phyloP scores from a whole-genome alignment of 2,797 vertebrate genomes.

The Glyptemys insculpta region DNA sequence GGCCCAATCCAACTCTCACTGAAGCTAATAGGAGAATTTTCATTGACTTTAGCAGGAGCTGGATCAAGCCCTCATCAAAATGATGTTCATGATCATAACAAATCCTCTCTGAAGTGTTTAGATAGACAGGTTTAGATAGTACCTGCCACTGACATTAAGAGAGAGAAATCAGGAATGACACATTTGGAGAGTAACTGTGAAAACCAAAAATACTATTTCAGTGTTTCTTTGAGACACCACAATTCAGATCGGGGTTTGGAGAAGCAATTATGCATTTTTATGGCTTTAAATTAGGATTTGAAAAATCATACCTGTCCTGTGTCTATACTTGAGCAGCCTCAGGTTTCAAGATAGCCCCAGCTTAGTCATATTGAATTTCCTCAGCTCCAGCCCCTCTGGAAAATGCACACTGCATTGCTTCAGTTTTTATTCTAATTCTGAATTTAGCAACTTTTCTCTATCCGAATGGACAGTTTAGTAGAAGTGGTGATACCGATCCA shows the following conservation, averaged over 20 bases:
- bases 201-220: background rate
- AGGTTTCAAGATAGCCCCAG: background rate
- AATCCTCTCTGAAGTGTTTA: background rate
- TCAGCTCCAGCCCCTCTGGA: constrained; percentile 19
- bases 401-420: constrained; percentile 19
- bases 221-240: background rate
- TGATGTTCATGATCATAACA: fast-evolving
- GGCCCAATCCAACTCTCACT: background rate
- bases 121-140: background rate
- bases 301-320: fast-evolving
- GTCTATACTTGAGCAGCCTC: background rate
- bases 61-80: background rate
- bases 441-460: constrained; percentile 63
- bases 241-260: background rate
- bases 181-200: background rate
- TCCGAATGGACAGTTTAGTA: background rate
- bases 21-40: background rate
- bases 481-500: background rate
- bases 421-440: constrained; percentile 61
- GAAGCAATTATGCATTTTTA: background rate
- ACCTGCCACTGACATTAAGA: fast-evolving
- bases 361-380: background rate
- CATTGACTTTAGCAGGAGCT: background rate
- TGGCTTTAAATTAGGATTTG: background rate
- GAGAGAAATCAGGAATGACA: fast-evolving